Evolutionary conservation across 2,888 invertebrate species (phyloP), one percentile per base, ranked within the genome.

Genomic region (Drosophila prostipennis): DNA sequence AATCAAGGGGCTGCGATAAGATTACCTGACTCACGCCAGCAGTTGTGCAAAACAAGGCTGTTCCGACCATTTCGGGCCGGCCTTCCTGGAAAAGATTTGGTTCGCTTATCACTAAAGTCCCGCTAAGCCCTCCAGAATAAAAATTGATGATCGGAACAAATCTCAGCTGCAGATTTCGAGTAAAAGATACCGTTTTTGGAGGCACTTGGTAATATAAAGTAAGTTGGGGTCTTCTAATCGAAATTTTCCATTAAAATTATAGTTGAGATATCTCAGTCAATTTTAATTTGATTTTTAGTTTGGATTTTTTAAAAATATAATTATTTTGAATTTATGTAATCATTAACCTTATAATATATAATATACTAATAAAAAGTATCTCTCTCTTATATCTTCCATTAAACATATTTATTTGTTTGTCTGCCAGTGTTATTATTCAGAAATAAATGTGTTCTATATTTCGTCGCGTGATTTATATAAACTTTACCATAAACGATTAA

Each of bases 1-100:
- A 55, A 69, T 70, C 74, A 8, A 6, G 46, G 14, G 14, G 32
- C 29, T 0, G 5, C 72, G 79, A 83, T 80, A 83, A 83, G 77
- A 72, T 75, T 77, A 72, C 51, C 73, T 83, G 79, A 80, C 49
- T 80, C 79, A 78, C 39, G 14, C 46, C 29, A 42, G 13, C 36
- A 4, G 19, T 8, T 10, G 48, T 34, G 32, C 46, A 39, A 29
- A 60, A 57, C 57, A 45, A 32, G 16, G 10, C n/a, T 36, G 64
- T 45, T 64, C 54, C 64, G 34, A 34, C 29, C 19, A 8, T 29
- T 34, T 5, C 7, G 23, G 14, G n/a, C 7, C 19, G n/a, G 29
- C 4, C 57, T 61, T 61, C 70, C 40, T 23, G 53, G 69, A 69
- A 69, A 68, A 69, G 52, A 69, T 48, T 69, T 26, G 2, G 10